Base-by-base conservation (phyloP, 2,113 vertebrate species). In the Todiramphus saurophagus region DNA sequence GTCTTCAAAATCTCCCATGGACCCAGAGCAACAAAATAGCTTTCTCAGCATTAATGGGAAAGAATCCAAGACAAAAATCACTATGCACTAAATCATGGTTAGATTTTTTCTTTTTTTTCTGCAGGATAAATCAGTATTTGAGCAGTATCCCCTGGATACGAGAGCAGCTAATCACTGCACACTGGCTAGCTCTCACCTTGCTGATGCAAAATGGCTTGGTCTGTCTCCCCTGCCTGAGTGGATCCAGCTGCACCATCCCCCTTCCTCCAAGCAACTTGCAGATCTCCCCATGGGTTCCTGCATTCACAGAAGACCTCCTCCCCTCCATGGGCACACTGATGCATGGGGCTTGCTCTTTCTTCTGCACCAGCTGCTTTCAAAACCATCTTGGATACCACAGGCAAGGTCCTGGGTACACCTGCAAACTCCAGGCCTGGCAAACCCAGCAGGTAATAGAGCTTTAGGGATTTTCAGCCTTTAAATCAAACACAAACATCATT, bases 61-160 rank as follows among this genome's bases (percentile, higher is more conserved):
- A 89, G 66, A 81, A 84, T 84, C 58, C 84, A 89, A 94, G 53
- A 78, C 64, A 89, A 70, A 93, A 95, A 89, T 91, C 74, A 66
- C 56, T 76, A 31, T 3, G 4, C 2, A 90, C 59, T 12, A 90
- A 90, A 86, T 66, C n/a, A 88, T 4, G 11, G 28, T 16, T 62
- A 20, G 5, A 41, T 4, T 43, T 66, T 30, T 11, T 39, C 16
- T 28, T 37, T 11, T 39, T 43, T 28, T 37, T 51, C 33, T 87
- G 62, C 48, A 75, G 53, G 35, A 94, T 90, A 88, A 89, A 87
- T n/a, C 82, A 62, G 41, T 37, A 19, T 88, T 90, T 93, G 82
- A 88, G 67, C 70, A 80, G 72, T 69, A 53, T 83, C 70, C 75
- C 39, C 83, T 80, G 82, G 85, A 80, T 41, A 83, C 58, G 66